Base-by-base conservation (phyloP, 2,113 vertebrate species). In the Rhinogobius similis region DNA sequence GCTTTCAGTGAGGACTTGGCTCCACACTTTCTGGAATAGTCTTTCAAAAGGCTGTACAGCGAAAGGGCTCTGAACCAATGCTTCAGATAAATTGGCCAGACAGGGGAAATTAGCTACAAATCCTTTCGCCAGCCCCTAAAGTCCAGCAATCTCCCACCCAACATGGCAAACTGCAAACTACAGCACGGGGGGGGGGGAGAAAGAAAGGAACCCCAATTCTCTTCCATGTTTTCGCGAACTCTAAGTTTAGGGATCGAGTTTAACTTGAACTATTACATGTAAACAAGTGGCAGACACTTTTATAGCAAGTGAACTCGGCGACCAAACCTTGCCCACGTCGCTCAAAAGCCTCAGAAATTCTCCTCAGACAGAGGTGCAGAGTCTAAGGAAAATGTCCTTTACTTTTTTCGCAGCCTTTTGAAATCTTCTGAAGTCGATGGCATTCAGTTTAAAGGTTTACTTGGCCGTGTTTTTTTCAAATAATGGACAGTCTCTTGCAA, bases 71-170 rank as follows among this genome's bases (percentile, higher is more conserved):
- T 71, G 69, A 44, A 75, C 52, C 68, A 72, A 50, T 65, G 65
- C 70, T 73, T 77, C 18, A 27, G 58, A 41, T 55, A 81, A 63
- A 79, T 43, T 78, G 53, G 26, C 48, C 32, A 4, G 59, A 55
- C 72, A 58, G 62, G 73, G 48, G 76, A 86, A 86, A 88, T 88
- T 64, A 77, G 81, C 82, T 62, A 65, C 70, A 58, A 18, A 14
- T 82, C 67, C 72, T 83, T 44, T 24, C 52, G 58, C 56, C 48
- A 55, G 62, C 46, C 44, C 76, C 53, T 44, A 27, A 46, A 69
- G 73, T 63, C 21, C 73, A 18, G 27, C 32, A 53, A 24, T 53
- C 10, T 53, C 21, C 52, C 3, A 24, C 52, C 21, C 52, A 55
- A 24, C 21, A 63, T 63, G 58, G 68, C 66, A 55, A 65, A 64